These are phyloP conservation scores for Aleiodes alternator DNA, from an alignment of 2,888 invertebrate genomes.

Conservation along the genomic window DNA sequence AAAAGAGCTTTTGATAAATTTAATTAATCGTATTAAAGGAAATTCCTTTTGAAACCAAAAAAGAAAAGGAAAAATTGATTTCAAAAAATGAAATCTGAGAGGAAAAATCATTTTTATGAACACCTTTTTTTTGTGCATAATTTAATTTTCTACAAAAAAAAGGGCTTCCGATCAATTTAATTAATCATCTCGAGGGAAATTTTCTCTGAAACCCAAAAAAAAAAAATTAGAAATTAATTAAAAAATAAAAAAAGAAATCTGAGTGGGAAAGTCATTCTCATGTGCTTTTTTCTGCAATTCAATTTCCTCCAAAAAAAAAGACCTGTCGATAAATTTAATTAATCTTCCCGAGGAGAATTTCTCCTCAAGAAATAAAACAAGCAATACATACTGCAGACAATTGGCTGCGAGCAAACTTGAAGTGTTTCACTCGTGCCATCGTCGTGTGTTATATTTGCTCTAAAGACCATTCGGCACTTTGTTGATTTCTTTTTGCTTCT, in stretches of 20 bases:
- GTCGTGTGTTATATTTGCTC: slow-evolving; percentile 87
- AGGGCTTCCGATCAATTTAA: too few species aligned
- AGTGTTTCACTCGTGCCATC: slow-evolving; percentile 89
- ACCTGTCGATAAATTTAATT: slow-evolving; percentile 74
- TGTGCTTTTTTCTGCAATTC: too few species aligned
- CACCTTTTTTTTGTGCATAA: too few species aligned
- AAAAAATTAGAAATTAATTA: slow-evolving; percentile 25
- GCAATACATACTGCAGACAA: slow-evolving; percentile 86
- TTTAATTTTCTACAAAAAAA: too few species aligned
- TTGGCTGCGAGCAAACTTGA: slow-evolving; percentile 92
- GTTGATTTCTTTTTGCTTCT: slow-evolving; percentile 96
- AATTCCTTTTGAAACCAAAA: too few species aligned
- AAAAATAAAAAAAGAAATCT: slow-evolving; percentile 14
- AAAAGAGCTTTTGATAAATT: slow-evolving; percentile 62
- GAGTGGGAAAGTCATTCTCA: not conserved
- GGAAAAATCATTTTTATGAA: too few species aligned
- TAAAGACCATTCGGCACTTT: slow-evolving; percentile 95
- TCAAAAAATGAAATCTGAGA: too few species aligned
- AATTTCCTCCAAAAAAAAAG: not conserved
- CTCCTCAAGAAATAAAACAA: too few species aligned
- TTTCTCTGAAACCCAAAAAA: slow-evolving; percentile 75
- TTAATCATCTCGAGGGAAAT: too few species aligned
- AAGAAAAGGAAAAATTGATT: too few species aligned
- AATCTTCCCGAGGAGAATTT: too few species aligned
- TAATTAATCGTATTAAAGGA: too few species aligned